Conservation (phyloP, 2,888 invertebrate genomes). For the Alloplasta piceator region DNA sequence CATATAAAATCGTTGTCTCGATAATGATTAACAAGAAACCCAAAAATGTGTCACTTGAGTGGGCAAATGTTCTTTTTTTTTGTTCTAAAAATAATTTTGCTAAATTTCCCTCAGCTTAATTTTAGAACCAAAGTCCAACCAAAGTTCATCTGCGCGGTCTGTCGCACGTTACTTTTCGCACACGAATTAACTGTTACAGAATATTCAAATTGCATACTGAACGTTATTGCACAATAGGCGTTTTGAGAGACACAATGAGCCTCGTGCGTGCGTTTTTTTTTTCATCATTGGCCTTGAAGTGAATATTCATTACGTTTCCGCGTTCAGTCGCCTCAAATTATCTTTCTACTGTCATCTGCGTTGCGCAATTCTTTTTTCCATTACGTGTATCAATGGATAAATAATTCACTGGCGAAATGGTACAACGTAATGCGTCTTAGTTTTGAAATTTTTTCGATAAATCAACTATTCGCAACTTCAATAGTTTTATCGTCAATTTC, state of each 20-base stretch:
- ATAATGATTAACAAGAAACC: background rate
- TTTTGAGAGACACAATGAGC: constrained; percentile 22
- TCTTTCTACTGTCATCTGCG: constrained; percentile 32
- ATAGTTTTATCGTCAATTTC: too few relatives aligned
- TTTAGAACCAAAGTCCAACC: constrained; percentile 50
- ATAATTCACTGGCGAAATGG: constrained; percentile 1
- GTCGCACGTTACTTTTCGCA: background rate
- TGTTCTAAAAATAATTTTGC: constrained; percentile 46
- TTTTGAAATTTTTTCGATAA: too few relatives aligned
- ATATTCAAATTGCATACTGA: constrained; percentile 21
- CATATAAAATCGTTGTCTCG: too few relatives aligned
- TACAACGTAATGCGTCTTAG: too few relatives aligned
- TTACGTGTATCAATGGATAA: constrained; percentile 6
- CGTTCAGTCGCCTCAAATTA: constrained; percentile 61
- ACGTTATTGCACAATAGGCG: constrained; percentile 23
- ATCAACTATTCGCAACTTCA: too few relatives aligned
- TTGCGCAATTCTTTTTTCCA: constrained; percentile 38
- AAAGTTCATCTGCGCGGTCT: background rate
- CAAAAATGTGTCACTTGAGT: background rate
- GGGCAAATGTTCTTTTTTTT: constrained; percentile 1
- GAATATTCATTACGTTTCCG: constrained; percentile 53
- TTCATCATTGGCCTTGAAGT: constrained; percentile 43
- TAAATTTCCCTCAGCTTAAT: constrained; percentile 52
- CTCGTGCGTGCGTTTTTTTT: constrained; percentile 12
- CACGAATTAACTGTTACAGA: background rate